Percentiles rank a stretch among this genome's conserved stretches.
phyloP scores from a whole-genome alignment of 2,113 vertebrate species.

The Larimichthys crocea region DNA sequence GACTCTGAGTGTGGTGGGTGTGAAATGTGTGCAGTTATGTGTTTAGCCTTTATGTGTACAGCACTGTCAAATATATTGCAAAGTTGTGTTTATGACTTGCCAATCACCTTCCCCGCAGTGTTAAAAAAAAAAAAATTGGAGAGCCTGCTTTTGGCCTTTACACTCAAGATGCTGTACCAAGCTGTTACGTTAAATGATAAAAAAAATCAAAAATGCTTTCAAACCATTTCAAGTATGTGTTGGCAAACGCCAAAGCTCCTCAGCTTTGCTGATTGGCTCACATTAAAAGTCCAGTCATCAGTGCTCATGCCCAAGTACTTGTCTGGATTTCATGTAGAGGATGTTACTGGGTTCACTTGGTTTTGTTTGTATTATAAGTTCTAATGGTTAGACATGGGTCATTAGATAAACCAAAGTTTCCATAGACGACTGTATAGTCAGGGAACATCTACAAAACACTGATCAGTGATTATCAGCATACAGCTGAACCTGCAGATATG shows the following conservation, averaged over 20 bases:
- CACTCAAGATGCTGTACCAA: no score
- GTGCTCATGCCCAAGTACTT: no score
- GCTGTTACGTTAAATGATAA: no score
- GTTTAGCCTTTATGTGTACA: not conserved
- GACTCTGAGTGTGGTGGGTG: not conserved
- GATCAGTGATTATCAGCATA: not conserved
- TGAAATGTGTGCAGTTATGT: not conserved
- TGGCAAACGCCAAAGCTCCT: no score
- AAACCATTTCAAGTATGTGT: no score
- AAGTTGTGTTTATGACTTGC: not conserved
- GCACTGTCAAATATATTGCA: not conserved
- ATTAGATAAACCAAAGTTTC: not conserved
- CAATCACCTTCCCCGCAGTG: not conserved
- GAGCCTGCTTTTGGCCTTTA: not conserved
- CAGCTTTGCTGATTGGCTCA: no score
- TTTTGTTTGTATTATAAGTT: no score
- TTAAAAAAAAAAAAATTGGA: not conserved
- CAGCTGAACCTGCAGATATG: not conserved
- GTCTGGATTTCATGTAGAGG: no score
- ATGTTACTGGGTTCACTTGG: no score
- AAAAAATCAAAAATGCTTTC: no score
- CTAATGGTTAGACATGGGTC: no score
- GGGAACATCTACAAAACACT: not conserved
- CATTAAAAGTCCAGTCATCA: no score
- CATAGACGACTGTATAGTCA: not conserved